Percentiles rank a stretch among this genome's conserved stretches.
Conservation (phyloP, 2,888 invertebrate species). For the Erebia ligea region DNA sequence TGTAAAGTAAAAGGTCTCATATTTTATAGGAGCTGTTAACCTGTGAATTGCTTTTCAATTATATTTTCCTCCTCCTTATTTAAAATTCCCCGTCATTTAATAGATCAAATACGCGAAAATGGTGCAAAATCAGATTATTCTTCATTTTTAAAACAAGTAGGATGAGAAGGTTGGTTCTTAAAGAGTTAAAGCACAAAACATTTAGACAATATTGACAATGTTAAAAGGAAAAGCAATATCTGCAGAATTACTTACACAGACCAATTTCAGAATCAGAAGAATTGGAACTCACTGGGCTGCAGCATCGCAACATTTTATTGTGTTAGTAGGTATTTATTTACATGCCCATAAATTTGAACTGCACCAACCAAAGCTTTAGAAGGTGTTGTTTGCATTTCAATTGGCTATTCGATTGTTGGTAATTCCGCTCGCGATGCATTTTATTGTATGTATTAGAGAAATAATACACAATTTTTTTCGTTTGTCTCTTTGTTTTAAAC, state of each 20-base stretch:
- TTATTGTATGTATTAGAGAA: neutral
- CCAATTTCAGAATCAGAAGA: neutral
- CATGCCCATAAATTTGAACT: slow-evolving; percentile 66
- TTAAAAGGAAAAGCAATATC: slow-evolving; percentile 3
- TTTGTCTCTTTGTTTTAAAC: neutral
- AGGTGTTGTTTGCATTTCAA: slow-evolving; percentile 27
- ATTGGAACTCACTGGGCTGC: slow-evolving; percentile 43
- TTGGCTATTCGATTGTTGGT: slow-evolving; percentile 20
- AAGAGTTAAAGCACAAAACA: neutral
- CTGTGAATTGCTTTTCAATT: too few species aligned
- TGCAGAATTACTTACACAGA: slow-evolving; percentile 2
- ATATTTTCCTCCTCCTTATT: too few species aligned
- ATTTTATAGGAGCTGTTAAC: too few species aligned
- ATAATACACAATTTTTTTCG: too few species aligned
- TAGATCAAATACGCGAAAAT: neutral
- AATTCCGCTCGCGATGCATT: slow-evolving; percentile 3
- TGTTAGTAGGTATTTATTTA: slow-evolving; percentile 77
- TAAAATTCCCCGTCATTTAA: too few species aligned
- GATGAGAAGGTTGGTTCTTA: too few species aligned
- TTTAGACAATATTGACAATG: neutral
- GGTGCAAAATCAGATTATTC: neutral
- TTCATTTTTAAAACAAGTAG: neutral
- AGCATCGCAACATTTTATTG: slow-evolving; percentile 66
- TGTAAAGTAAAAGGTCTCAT: too few species aligned
- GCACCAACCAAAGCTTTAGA: slow-evolving; percentile 14